phyloP scores from a whole-genome alignment of 2,113 vertebrate genomes.

The Hemiprocne comata region DNA sequence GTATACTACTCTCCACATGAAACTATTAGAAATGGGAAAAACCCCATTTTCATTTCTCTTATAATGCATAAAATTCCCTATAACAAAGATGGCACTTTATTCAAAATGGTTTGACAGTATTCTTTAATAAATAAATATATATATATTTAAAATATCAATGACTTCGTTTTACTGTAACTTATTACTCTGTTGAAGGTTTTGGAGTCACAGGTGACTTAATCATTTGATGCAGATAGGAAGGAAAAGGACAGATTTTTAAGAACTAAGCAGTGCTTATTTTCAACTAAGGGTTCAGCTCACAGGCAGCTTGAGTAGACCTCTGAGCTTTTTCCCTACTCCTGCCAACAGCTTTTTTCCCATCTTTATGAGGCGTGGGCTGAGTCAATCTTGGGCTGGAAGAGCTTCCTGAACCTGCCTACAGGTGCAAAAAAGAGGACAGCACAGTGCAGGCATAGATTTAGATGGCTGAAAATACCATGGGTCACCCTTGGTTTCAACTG shows the following conservation, averaged over 20 bases:
- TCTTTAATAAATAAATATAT: neutral
- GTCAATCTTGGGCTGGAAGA: constrained; percentile 19
- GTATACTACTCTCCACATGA: neutral
- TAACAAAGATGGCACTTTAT: neutral
- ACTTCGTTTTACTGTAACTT: neutral
- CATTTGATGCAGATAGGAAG: neutral
- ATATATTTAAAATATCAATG: neutral
- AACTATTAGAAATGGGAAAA: neutral
- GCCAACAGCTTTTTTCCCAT: neutral
- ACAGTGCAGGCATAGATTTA: neutral
- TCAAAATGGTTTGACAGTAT: neutral
- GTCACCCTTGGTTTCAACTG: constrained; percentile 4
- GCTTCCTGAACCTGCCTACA: neutral
- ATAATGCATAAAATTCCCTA: neutral
- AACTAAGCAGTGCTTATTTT: neutral
- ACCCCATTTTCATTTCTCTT: neutral
- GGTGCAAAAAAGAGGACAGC: neutral
- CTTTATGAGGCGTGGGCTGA: neutral
- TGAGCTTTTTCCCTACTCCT: neutral
- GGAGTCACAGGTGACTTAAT: neutral
- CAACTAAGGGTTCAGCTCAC: neutral
- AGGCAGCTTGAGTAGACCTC: neutral
- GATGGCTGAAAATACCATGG: neutral
- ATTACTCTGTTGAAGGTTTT: neutral
- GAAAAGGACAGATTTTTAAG: neutral